Base-by-base conservation (phyloP, 2,888 invertebrate genomes). In the Deilephila elpenor region DNA sequence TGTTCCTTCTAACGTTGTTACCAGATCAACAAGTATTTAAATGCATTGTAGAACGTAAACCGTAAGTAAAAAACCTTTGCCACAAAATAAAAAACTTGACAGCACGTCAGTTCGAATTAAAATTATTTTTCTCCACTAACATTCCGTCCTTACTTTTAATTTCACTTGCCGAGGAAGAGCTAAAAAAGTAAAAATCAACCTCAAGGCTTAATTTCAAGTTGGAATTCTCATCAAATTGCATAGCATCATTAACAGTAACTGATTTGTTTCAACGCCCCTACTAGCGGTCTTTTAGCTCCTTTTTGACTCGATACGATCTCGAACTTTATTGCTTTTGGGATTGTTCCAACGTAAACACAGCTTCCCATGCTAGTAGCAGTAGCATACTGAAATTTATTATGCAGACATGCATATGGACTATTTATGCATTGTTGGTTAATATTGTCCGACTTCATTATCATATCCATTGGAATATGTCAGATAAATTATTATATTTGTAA, bases 151-250 rank as follows among this genome's bases (percentile, higher is more conserved):
- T 62, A 72, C 51, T 61, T 72, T 53, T 72, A 72, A 72, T 62
- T 62, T 72, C 62, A 72, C 62, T 62, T 72, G 53, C 32, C 32
- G 19, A 56, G 29, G 32, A 60, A 37, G 60, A 60, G 62, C 11
- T 51, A 53, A 72, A 51, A 72, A 62, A 72, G 72, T 60, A 72
- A 62, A 72, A 72, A 61, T 72, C 51, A 19, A 53, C 62, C 53
- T 72, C 72, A 72, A 56, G 72, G 34, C 51, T 60, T 60, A 67
- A 70, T 70, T 73, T 70, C 59, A 73, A 60, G 73, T 73, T n/a
- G 73, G 73, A 70, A 73, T 61, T 70, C 73, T 34, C 61, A 34
- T 60, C 73, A 70, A 73, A 73, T 73, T 73, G 70, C 73, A 70
- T 59, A 73, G 73, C 67, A 25, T 53, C 73, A 70, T 73, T 73